Base-by-base conservation (phyloP, 2,113 vertebrate species). In the Anthoscopus minutus region DNA sequence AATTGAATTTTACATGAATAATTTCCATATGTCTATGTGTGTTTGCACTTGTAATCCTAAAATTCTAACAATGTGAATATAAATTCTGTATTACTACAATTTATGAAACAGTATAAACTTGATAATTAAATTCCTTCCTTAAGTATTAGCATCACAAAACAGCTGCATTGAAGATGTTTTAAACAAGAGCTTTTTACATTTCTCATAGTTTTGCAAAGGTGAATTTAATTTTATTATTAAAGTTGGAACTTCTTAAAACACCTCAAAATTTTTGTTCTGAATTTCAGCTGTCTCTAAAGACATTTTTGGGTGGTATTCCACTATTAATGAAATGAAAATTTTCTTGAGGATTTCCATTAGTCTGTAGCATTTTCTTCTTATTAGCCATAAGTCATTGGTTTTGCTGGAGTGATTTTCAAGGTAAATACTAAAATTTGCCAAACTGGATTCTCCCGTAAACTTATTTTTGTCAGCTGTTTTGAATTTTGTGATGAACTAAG, bases 131-230 rank as follows among this genome's bases (percentile, higher is more conserved):
- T 18, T 71, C 93, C 38, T 91, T 80, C 69, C 77, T 92, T 93
- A 96, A 78, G 71, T 37, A 47, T 50, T 76, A 81, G 54, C 42
- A 77, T 86, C 83, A 67, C 74, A 86, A 87, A 60, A 6, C 35
- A 54, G 40, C 33, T 58, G 44, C 21, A 42, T 31, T 81, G 66
- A 95, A 96, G n/a, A n/a, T 56, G 48, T 88, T 93, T 94, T 76
- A 91, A 95, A 80, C 82, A 95, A 96, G 57, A 89, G 58, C 33
- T 84, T 35, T 94, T 93, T 76, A 91, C 27, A 81, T 53, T 56
- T 77, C 45, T 74, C 50, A 33, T 87, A 94, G 62, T 60, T 83
- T 53, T 73, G 31, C 44, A 84, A 95, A 73, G 60, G 17, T 45
- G 11, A n/a, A 57, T 16, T 88, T 89, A 56, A 71, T 92, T 96